Evolutionary conservation across 64 coral and sea anemone genomes (phyloP).

Genomic region (Montipora sp.): DNA sequence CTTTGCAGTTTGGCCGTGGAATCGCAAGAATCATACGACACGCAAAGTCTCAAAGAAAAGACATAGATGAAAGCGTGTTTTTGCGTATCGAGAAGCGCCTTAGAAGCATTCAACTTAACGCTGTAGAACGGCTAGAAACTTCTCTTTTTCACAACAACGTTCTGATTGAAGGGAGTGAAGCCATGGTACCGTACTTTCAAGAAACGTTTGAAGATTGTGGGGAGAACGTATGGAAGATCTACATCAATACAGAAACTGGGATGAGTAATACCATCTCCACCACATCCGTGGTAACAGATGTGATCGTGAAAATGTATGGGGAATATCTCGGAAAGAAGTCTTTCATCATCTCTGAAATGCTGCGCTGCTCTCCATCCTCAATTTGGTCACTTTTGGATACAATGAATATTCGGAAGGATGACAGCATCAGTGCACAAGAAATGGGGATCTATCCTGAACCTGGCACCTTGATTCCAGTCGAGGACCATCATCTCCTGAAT

Average conservation of each 20-base stretch:
- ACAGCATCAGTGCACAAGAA: not conserved
- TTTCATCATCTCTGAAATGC: constrained; percentile 45
- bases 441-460: constrained; percentile 47
- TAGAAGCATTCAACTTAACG: constrained; percentile 6
- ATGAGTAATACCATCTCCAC: not conserved
- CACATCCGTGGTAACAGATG: constrained; percentile 46
- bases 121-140: constrained; percentile 33
- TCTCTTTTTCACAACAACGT: constrained; percentile 16
- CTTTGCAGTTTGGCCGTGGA: constrained; percentile 62
- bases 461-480: constrained; percentile 69
- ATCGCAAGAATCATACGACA: constrained; percentile 70
- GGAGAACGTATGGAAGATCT: constrained; percentile 54
- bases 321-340: constrained; percentile 12
- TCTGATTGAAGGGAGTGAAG: constrained; percentile 44
- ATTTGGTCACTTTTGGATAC: constrained; percentile 61
- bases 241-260: constrained; percentile 18
- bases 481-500: constrained; percentile 70
- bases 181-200: constrained; percentile 56
- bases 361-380: not conserved
- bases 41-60: constrained; percentile 2
- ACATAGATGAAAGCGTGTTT: not conserved
- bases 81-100: not conserved
- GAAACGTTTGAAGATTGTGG: constrained; percentile 32
- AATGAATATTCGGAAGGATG: constrained; percentile 53
- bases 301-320: constrained; percentile 35